These are phyloP conservation scores for Epinotia nisella DNA, from an alignment of 2,888 invertebrate genomes.

Conservation along the genomic window DNA sequence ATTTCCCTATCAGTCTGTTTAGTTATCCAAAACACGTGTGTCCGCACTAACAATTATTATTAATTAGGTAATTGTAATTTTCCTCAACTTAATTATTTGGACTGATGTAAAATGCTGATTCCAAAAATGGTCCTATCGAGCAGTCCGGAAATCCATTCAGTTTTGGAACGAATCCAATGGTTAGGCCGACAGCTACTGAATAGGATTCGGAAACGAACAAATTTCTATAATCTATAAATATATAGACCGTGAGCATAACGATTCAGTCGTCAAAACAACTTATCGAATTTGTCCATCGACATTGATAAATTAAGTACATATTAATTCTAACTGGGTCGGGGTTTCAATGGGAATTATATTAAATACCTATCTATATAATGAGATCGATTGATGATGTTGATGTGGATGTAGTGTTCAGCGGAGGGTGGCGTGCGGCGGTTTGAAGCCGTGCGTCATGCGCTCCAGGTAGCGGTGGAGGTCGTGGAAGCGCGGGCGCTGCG, in stretches of 20 bases:
- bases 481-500: conserved; percentile 92
- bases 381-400: background rate
- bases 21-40: conserved; percentile 20
- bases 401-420: conserved; percentile 54
- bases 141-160: conserved; percentile 36
- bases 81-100: conserved; percentile 16
- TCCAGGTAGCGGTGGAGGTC: conserved; percentile 95
- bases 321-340: conserved; percentile 22
- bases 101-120: conserved; percentile 11
- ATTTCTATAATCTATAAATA: conserved; percentile 23
- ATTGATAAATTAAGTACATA: conserved; percentile 25
- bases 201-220: conserved; percentile 19
- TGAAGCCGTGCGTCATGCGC: conserved; percentile 88
- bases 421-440: conserved; percentile 70
- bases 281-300: conserved; percentile 19
- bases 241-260: conserved; percentile 37
- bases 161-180: conserved; percentile 15
- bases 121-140: conserved; percentile 29
- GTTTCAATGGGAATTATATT: conserved; percentile 30
- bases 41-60: background rate
- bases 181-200: conserved; percentile 39
- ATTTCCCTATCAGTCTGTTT: conserved; percentile 47
- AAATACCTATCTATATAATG: conserved; percentile 37
- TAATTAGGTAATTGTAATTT: conserved; percentile 4
- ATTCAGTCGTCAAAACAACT: conserved; percentile 11